Evolutionary conservation across 2,888 invertebrate genomes (phyloP), one percentile per base, ranked within the genome.

Genomic region (Caenorhabditis parvicauda): DNA sequence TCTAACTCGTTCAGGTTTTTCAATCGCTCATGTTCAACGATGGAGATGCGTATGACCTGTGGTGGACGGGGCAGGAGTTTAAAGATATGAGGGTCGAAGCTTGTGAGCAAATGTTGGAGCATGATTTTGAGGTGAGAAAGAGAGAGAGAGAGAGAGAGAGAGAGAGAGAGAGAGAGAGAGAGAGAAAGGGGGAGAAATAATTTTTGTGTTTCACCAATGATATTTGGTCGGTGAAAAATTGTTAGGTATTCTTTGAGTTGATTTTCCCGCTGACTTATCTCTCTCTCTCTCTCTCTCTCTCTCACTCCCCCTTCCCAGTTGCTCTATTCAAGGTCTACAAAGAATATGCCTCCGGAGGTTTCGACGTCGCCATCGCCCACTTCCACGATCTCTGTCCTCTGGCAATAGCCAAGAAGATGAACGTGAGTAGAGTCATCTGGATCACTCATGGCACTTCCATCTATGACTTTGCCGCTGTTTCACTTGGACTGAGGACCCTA

Each of bases 61-160:
- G 76, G 76, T 79, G 79, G 79, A 79, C 79, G 7, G 79, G 79
- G 2, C 76, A 75, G 54, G 79, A 79, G 45, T 79, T 79, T 65
- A 73, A 79, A 44, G 74, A 72, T 24, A 76, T 79, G 77, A 53
- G 79, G 32, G 64, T 79, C 6, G 79, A 79, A 47, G 70, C 79
- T 3, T 79, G 79, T 29, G 74, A 77, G 47, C 79, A 79, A 46
- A 79, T 79, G 78, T 57, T 79, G 3, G 48, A 49, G 21, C 67
- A 66, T 44, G 56, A 64, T 19, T 51, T 44, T 21, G 51, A 54
- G 37, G 59, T 59, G 12, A n/a, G n/a, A n/a, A n/a, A n/a, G n/a
- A n/a, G n/a, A n/a, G n/a, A n/a, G n/a, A n/a, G n/a, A n/a, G n/a
- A n/a, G n/a, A n/a, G n/a, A n/a, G n/a, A n/a, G n/a, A n/a, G n/a